A percentile compares a stretch with the other conserved stretches of the same genome.
These are phyloP conservation scores for Anastrepha obliqua DNA, from an alignment of 1,140 invertebrate genomes.

Conservation along the genomic window DNA sequence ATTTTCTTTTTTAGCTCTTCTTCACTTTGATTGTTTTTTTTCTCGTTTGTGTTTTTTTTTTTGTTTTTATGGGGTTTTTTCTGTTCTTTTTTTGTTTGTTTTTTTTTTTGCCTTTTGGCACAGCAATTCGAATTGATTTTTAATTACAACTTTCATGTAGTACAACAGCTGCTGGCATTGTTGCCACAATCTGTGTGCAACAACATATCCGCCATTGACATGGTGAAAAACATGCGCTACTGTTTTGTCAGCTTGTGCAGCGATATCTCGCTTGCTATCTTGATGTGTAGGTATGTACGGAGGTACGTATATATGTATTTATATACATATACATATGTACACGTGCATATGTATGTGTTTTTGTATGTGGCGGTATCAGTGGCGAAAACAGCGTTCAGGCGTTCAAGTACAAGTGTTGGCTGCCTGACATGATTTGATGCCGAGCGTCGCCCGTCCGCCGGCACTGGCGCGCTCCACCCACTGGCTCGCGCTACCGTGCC, in stretches of 20 bases:
- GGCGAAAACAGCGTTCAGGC: constrained; percentile 32
- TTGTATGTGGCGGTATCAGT: neutral
- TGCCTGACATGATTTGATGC: constrained; percentile 14
- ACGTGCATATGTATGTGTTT: neutral
- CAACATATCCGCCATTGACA: constrained; percentile 40
- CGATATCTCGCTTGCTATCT: constrained; percentile 10
- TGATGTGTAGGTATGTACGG: neutral
- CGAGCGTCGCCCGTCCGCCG: neutral
- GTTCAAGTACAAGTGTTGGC: constrained; percentile 52
- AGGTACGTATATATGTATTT: neutral
- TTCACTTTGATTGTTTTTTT: neutral
- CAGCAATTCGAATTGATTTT: constrained; percentile 43
- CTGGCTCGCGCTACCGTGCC: neutral
- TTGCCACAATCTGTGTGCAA: constrained; percentile 43
- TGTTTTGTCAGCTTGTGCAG: constrained; percentile 33
- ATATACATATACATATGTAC: neutral
- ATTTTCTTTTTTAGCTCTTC: neutral
- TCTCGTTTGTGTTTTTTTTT: too few relatives aligned
- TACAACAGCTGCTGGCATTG: constrained; percentile 45
- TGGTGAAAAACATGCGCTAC: constrained; percentile 51
- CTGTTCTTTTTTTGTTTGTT: neutral
- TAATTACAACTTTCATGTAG: constrained; percentile 51
- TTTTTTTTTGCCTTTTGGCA: constrained; percentile 9
- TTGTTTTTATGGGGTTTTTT: neutral
- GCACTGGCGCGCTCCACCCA: neutral